A percentile compares a stretch with the other conserved stretches of the same genome.
phyloP scores from a whole-genome alignment of 2,113 vertebrate genomes.

The Chrysemys picta region DNA sequence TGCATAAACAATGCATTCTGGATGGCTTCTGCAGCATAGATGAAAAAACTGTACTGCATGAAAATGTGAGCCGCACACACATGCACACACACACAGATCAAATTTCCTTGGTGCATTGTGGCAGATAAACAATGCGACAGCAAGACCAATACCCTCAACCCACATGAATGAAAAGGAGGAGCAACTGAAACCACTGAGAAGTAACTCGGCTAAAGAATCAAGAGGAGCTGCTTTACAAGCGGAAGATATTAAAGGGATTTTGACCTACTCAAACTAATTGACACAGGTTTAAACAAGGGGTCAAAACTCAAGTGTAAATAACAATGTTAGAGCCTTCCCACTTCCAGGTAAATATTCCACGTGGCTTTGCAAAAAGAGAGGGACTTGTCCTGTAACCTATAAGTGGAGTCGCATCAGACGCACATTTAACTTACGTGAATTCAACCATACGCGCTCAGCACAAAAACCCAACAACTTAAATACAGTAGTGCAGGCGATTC shows the following conservation, averaged over 20 bases:
- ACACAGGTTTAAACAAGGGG: neutral
- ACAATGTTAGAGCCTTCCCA: neutral
- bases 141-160: neutral
- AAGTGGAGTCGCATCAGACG: too few relatives aligned
- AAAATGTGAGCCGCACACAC: neutral
- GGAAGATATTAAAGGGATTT: neutral
- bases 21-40: neutral
- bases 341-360: neutral
- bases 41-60: neutral
- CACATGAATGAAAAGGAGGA: neutral
- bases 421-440: too few relatives aligned
- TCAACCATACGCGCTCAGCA: too few relatives aligned
- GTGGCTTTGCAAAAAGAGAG: neutral
- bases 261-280: neutral
- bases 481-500: too few relatives aligned
- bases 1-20: neutral
- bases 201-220: neutral
- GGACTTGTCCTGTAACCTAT: neutral
- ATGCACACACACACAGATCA: neutral
- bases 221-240: neutral
- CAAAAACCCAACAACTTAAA: too few relatives aligned
- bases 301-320: neutral
- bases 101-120: neutral
- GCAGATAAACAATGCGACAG: neutral
- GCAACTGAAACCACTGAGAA: neutral